A percentile compares a stretch with the other conserved stretches of the same genome.
Evolutionary conservation across 2,797 vertebrate genomes (phyloP).

Genomic region (Arrhamphus sclerolepis): DNA sequence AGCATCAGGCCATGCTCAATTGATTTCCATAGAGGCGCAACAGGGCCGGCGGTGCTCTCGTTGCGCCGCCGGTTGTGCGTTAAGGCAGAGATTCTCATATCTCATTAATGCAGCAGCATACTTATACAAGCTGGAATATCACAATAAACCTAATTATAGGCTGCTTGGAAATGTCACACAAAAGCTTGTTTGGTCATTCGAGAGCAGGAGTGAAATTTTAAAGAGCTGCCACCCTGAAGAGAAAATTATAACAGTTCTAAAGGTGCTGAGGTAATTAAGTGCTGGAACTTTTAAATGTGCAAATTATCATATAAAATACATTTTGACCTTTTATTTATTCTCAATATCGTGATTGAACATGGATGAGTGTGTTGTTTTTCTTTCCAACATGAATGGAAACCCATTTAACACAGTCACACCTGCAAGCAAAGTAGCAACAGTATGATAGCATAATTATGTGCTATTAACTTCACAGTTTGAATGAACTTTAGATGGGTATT

Average conservation of each 20-base stretch:
- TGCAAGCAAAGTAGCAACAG: not conserved
- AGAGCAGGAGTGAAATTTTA: slow-evolving; percentile 23
- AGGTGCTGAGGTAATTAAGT: slow-evolving; percentile 49
- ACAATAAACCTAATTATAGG: slow-evolving; percentile 60
- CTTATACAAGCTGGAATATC: slow-evolving; percentile 38
- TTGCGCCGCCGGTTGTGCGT: slow-evolving; percentile 43
- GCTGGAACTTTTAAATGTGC: slow-evolving; percentile 40
- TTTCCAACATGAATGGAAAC: slow-evolving; percentile 8
- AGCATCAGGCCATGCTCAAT: slow-evolving; percentile 58
- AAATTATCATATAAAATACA: slow-evolving; percentile 60
- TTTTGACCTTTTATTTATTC: slow-evolving; percentile 53
- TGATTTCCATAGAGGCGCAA: slow-evolving; percentile 53
- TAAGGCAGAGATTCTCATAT: slow-evolving; percentile 46
- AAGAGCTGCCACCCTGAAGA: slow-evolving; percentile 26
- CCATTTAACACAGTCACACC: slow-evolving; percentile 29
- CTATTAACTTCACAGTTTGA: slow-evolving; percentile 1
- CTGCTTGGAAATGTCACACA: slow-evolving; percentile 62
- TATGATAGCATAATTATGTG: slow-evolving; percentile 11
- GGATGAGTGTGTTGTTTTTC: not conserved
- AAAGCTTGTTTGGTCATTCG: slow-evolving; percentile 43
- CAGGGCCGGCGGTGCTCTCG: slow-evolving; percentile 11
- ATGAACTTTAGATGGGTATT: not conserved
- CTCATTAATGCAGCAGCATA: slow-evolving; percentile 23
- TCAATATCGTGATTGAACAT: slow-evolving; percentile 36
- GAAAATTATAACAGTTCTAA: slow-evolving; percentile 35